Base-by-base conservation (phyloP, 37 sponge, comb jelly and placozoan genomes). In the Amphimedon queenslandica region DNA sequence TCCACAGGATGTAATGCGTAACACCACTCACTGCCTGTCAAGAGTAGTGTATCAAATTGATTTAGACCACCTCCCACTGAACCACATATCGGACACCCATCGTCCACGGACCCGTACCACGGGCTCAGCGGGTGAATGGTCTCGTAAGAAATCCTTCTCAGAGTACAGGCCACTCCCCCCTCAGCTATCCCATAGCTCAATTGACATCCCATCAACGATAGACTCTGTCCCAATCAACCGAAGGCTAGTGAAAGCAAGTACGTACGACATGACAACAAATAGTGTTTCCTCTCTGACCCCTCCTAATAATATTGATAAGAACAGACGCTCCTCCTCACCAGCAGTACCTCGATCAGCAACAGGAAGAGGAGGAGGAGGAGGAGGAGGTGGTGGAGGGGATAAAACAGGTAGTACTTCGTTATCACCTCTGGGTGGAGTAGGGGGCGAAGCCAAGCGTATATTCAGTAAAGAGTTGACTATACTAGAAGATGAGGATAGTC, bases 61-160 rank as follows among this genome's bases (percentile, higher is more conserved):
- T 71, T 56, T 92, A 23, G 69, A 73, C 23, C 57, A 77, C 40
- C 78, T 88, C 23, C 93, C 93, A 39, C 79, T 92, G 38, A 63
- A 84, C 1, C 58, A 60, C 31, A 55, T 82, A 40, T 55, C 37
- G 32, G 32, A 55, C 39, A 61, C 55, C 37, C 67, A 66, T 39
- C 23, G 70, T 10, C 43, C 43, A 4, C 42, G 78, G 6, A 21
- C 29, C 1, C 69, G 35, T n/a, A 34, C 85, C 16, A 33, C 37
- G 20, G 35, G 58, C 10, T 28, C 42, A 3, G 63, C 73, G 21
- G 30, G 58, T 18, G 30, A 37, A 40, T 21, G 28, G 2, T 18
- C 29, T 21, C 66, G 56, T n/a, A 40, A 66, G 40, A 38, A 53
- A 23, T 77, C 72, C 24, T 84, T 84, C 58, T 57, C 79, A 6